These are phyloP conservation scores for Siphlonurus alternatus DNA, from an alignment of 2,888 invertebrate species.

Conservation along the genomic window DNA sequence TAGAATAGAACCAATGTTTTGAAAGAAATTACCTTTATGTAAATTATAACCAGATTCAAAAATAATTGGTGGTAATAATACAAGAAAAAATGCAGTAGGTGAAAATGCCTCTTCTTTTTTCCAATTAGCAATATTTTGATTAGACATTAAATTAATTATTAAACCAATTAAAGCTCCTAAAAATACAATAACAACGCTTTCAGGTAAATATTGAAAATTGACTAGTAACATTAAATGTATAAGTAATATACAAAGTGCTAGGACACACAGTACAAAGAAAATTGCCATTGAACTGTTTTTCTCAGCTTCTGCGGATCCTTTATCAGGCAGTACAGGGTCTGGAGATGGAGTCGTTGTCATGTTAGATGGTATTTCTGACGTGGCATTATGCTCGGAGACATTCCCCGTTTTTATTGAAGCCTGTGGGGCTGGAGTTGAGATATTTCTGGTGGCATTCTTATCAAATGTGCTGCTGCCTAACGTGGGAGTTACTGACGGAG, in stretches of 20 bases:
- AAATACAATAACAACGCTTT: conserved; percentile 93
- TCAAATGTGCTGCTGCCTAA: background rate
- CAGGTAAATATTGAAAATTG: conserved; percentile 91
- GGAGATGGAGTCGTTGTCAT: background rate
- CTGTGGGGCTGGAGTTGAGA: background rate
- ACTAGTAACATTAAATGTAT: conserved; percentile 92
- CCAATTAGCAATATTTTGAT: conserved; percentile 84
- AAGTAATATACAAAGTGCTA: conserved; percentile 83
- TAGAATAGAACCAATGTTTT: conserved; percentile 97
- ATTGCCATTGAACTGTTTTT: conserved; percentile 94
- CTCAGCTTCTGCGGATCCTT: conserved; percentile 86
- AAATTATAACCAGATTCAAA: conserved; percentile 99
- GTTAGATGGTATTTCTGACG: background rate
- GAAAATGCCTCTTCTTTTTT: conserved; percentile 95
- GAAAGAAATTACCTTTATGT: conserved; percentile 91
- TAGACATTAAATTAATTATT: conserved; percentile 74
- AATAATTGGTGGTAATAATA: conserved; percentile 93
- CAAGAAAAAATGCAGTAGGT: conserved; percentile 94
- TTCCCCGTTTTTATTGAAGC: no score
- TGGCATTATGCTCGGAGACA: background rate
- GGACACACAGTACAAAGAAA: conserved; percentile 90
- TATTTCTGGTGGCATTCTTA: background rate
- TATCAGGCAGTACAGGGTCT: conserved; percentile 59
- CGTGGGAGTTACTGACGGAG: no score
- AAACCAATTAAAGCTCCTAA: conserved; percentile 86